phyloP scores from a whole-genome alignment of 2,797 vertebrate species.

The Hipposideros larvatus region DNA sequence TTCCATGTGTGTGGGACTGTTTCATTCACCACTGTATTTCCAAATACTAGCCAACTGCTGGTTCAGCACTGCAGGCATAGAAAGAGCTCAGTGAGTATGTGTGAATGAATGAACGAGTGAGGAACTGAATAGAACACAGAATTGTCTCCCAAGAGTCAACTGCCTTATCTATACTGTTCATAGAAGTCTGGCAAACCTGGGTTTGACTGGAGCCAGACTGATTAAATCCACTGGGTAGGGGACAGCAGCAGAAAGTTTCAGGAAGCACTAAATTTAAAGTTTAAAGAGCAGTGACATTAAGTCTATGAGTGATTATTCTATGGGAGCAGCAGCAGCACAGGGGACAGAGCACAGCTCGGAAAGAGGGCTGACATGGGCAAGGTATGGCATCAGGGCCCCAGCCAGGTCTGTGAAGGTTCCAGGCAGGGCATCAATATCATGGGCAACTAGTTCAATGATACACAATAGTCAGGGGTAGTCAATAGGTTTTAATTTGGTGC shows the following conservation, averaged over 20 bases:
- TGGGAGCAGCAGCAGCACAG: too few relatives aligned
- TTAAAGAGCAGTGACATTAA: neutral
- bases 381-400: too few relatives aligned
- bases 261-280: neutral
- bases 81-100: neutral
- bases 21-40: neutral
- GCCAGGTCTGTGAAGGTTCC: neutral
- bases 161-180: neutral
- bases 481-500: neutral
- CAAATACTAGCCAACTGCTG: neutral
- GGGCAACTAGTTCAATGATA: neutral
- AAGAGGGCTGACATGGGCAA: neutral
- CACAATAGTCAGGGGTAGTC: neutral
- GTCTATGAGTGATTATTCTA: neutral
- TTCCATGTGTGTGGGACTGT: neutral
- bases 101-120: neutral
- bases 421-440: neutral
- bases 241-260: neutral
- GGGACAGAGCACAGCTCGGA: neutral
- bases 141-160: neutral
- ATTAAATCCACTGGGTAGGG: neutral
- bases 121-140: neutral
- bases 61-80: neutral
- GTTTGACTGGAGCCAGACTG: neutral
- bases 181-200: neutral